These are phyloP conservation scores for Synergus japonicus DNA, from an alignment of 2,888 invertebrate genomes.

Conservation along the genomic window DNA sequence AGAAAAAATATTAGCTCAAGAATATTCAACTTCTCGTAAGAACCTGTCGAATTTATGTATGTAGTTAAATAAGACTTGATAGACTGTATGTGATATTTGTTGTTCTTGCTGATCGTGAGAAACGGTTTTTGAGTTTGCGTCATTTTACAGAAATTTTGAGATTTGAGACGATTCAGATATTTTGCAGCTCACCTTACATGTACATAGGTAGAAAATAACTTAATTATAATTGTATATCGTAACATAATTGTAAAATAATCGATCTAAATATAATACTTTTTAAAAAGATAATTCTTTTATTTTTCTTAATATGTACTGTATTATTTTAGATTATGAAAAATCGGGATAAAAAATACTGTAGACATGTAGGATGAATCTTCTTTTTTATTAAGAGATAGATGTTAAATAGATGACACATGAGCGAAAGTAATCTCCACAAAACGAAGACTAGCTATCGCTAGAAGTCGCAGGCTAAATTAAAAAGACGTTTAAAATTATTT, in stretches of 20 bases:
- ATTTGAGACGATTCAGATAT: conserved; percentile 1
- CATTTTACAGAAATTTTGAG: background rate
- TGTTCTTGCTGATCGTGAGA: background rate
- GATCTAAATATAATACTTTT: conserved; percentile 5
- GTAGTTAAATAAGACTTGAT: conserved; percentile 9
- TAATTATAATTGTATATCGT: conserved; percentile 24
- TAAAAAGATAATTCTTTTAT: background rate
- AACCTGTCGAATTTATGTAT: conserved; percentile 5
- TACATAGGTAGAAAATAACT: conserved; percentile 25
- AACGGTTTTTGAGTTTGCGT: background rate
- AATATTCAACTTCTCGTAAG: background rate
- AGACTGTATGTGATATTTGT: conserved; percentile 45
- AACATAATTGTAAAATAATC: conserved; percentile 34
- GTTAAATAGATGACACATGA: conserved; percentile 30
- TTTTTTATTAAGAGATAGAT: conserved; percentile 37
- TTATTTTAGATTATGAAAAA: background rate
- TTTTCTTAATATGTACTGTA: background rate
- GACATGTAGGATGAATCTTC: conserved; percentile 10
- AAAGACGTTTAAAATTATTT: conserved; percentile 1
- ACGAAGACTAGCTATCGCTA: conserved; percentile 12
- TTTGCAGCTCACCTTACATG: background rate
- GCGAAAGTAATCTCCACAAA: conserved; percentile 30
- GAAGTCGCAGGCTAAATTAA: background rate
- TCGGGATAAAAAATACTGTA: background rate
- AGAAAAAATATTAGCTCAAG: background rate